Evolutionary conservation across 2,113 vertebrate genomes (phyloP).

Genomic region (Butastur rufipennis): DNA sequence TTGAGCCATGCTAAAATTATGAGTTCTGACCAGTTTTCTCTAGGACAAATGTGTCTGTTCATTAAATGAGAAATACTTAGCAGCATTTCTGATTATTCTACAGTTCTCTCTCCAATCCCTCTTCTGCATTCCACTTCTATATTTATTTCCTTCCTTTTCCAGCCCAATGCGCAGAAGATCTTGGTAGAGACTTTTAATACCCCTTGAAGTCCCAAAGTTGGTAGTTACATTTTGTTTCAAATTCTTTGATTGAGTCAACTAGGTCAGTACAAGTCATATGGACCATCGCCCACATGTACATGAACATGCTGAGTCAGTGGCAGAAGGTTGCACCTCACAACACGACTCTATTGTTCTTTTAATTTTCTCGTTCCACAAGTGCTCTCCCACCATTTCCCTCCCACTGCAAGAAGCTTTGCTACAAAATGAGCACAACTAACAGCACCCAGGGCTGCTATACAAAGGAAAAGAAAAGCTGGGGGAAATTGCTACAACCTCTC

Average conservation of each 20-base stretch:
- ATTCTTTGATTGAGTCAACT: slow-evolving; percentile 8
- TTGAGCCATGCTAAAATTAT: not conserved
- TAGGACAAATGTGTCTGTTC: not conserved
- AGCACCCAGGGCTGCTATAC: slow-evolving; percentile 12
- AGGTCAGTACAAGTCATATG: slow-evolving; percentile 1
- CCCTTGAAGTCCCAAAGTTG: not conserved
- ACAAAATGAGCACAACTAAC: slow-evolving; percentile 55
- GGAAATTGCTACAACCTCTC: slow-evolving; percentile 42
- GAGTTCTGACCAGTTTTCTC: not conserved
- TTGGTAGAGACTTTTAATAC: not conserved
- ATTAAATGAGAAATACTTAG: not conserved
- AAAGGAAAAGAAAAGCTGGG: slow-evolving; percentile 45
- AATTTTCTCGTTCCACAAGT: slow-evolving; percentile 47
- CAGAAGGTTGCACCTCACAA: slow-evolving; percentile 37
- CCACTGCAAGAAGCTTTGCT: slow-evolving; percentile 52
- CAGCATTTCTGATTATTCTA: not conserved
- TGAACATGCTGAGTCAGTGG: slow-evolving; percentile 26
- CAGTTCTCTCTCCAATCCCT: not conserved
- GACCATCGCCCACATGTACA: not conserved
- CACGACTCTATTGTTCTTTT: slow-evolving; percentile 48
- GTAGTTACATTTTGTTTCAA: not conserved
- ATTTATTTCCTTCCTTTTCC: not conserved
- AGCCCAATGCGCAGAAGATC: not conserved
- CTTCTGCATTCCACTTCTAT: not conserved
- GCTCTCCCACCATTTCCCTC: slow-evolving; percentile 49